Conservation (phyloP, 2,888 invertebrate genomes). For the Cheilosia impressa region DNA sequence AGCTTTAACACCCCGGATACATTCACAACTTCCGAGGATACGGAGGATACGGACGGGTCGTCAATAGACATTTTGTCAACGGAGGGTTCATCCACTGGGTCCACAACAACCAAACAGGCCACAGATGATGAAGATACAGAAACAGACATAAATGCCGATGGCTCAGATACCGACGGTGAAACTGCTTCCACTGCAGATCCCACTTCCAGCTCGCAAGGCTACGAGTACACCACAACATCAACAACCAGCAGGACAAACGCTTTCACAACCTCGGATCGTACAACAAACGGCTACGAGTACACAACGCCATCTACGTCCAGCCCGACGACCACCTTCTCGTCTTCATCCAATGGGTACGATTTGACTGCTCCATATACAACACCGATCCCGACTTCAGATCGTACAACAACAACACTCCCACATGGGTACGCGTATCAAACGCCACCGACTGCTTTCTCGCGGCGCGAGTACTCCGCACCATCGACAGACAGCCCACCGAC, state of each 20-base stretch:
- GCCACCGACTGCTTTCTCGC: background rate
- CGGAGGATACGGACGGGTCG: background rate
- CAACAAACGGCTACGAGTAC: too few species aligned
- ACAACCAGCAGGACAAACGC: too few species aligned
- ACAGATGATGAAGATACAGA: background rate
- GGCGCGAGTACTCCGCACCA: background rate
- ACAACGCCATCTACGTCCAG: too few species aligned
- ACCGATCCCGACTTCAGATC: background rate
- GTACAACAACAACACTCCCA: background rate
- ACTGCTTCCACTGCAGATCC: too few species aligned
- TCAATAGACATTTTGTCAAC: background rate
- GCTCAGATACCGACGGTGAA: background rate
- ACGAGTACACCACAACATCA: too few species aligned
- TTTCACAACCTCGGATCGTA: too few species aligned
- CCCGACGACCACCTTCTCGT: too few species aligned
- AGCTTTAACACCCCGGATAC: background rate
- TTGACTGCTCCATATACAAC: background rate
- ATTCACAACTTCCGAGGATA: too few species aligned
- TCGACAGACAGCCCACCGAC: constrained; percentile 25
- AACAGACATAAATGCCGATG: background rate
- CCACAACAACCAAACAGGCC: background rate
- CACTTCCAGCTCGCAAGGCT: too few species aligned
- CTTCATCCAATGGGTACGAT: too few species aligned
- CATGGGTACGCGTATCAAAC: background rate
- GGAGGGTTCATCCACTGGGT: background rate